Evolutionary conservation across 2,888 invertebrate genomes (phyloP).

Genomic region (Melinaea marsaeus): DNA sequence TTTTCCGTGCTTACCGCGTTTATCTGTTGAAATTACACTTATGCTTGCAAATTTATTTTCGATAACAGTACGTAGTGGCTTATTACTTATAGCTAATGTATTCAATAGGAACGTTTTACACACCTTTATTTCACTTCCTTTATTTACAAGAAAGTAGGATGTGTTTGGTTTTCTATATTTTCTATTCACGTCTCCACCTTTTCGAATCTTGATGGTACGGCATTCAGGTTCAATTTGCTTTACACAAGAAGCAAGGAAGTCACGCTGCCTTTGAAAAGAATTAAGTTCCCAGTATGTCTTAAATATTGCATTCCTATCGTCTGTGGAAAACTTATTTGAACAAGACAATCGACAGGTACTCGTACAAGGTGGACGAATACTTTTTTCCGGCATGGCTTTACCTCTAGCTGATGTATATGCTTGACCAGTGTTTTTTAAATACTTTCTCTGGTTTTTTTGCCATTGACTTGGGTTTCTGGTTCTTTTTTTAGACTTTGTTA

Average conservation of each 20-base stretch:
- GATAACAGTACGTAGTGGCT: too few species aligned
- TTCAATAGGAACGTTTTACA: slow-evolving; percentile 27
- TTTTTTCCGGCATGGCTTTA: slow-evolving; percentile 22
- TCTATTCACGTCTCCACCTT: slow-evolving; percentile 10
- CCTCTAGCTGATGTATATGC: slow-evolving; percentile 19
- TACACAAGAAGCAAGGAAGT: background rate
- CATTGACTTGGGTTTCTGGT: slow-evolving; percentile 16
- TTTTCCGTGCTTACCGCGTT: too few species aligned
- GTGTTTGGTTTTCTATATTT: slow-evolving; percentile 13
- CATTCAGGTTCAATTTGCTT: slow-evolving; percentile 18
- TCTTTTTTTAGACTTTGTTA: slow-evolving; percentile 1
- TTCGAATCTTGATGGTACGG: slow-evolving; percentile 20
- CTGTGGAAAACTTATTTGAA: slow-evolving; percentile 10
- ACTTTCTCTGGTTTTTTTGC: slow-evolving; percentile 21
- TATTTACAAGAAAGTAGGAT: slow-evolving; percentile 18
- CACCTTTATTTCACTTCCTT: slow-evolving; percentile 24
- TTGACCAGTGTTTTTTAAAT: slow-evolving; percentile 26
- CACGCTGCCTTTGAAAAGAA: background rate
- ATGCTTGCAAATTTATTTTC: too few species aligned
- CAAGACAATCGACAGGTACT: slow-evolving; percentile 17
- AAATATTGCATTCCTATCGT: slow-evolving; percentile 26
- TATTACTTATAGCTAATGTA: too few species aligned
- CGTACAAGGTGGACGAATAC: slow-evolving; percentile 26
- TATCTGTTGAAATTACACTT: too few species aligned
- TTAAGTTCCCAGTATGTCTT: slow-evolving; percentile 3